phyloP scores from a whole-genome alignment of 2,113 vertebrate genomes.

The Mobula hypostoma region DNA sequence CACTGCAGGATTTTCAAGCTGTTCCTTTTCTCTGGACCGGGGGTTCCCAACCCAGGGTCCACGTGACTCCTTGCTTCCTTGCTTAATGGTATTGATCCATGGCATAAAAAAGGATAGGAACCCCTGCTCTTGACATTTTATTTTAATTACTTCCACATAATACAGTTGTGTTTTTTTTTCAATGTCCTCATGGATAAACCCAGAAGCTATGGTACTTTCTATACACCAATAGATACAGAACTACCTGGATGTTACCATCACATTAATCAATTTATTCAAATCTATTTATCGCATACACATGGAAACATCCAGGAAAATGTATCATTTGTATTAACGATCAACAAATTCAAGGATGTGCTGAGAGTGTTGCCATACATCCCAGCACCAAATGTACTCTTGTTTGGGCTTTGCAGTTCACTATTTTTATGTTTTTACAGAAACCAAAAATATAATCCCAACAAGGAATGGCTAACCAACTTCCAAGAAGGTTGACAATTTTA shows the following conservation, averaged over 20 bases:
- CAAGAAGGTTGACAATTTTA: neutral
- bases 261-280: too few species aligned
- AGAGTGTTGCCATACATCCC: too few species aligned
- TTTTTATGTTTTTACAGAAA: neutral
- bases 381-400: neutral
- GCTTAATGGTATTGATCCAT: too few species aligned
- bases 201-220: neutral
- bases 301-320: too few species aligned
- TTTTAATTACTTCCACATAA: neutral
- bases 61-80: too few species aligned
- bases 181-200: neutral
- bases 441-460: too few species aligned
- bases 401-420: neutral
- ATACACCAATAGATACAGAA: neutral
- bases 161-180: neutral
- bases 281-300: too few species aligned
- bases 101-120: too few species aligned
- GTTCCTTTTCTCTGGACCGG: neutral
- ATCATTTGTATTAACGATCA: too few species aligned
- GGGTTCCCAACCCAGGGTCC: too few species aligned
- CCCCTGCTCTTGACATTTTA: neutral
- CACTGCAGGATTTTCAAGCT: neutral
- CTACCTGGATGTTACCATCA: neutral
- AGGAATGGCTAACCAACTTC: neutral
- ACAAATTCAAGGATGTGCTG: too few species aligned